Evolutionary conservation across 2,113 vertebrate genomes (phyloP).

Genomic region (Promerops cafer): DNA sequence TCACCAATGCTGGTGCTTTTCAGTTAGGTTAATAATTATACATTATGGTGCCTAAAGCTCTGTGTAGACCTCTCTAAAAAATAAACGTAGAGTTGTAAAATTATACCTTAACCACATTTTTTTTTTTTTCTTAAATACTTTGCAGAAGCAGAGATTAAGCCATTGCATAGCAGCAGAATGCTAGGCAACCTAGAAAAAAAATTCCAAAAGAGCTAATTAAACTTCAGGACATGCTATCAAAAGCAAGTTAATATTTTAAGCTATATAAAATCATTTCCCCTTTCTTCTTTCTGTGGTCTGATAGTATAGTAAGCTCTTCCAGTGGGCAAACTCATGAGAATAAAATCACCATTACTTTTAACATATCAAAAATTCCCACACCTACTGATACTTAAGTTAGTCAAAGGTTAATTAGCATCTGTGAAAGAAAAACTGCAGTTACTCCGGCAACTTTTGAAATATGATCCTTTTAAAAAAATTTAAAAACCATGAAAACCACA

Average conservation of each 20-base stretch:
- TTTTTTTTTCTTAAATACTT: not conserved
- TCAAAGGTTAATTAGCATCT: conserved; percentile 68
- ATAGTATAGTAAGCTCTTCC: not conserved
- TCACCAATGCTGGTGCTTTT: not conserved
- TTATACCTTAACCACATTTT: not conserved
- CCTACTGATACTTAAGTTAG: conserved; percentile 40
- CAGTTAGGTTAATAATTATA: not conserved
- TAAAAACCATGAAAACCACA: conserved; percentile 48
- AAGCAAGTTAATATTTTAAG: not conserved
- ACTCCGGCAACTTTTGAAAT: conserved; percentile 51
- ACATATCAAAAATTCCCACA: not conserved
- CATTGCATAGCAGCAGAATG: not conserved
- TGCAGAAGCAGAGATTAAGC: not conserved
- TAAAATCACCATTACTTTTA: not conserved
- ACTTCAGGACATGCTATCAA: not conserved
- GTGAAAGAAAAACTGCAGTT: conserved; percentile 56
- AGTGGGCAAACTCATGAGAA: not conserved
- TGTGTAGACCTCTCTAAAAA: not conserved
- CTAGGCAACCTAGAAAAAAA: not conserved
- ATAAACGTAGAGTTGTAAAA: not conserved
- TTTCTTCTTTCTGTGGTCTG: not conserved
- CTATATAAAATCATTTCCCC: not conserved
- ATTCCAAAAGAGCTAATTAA: not conserved
- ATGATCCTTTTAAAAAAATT: not conserved
- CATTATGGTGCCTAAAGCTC: not conserved